A percentile compares a stretch with the other conserved stretches of the same genome.
Evolutionary conservation across 2,113 vertebrate species (phyloP).

Genomic region (Puntigrus tetrazona): DNA sequence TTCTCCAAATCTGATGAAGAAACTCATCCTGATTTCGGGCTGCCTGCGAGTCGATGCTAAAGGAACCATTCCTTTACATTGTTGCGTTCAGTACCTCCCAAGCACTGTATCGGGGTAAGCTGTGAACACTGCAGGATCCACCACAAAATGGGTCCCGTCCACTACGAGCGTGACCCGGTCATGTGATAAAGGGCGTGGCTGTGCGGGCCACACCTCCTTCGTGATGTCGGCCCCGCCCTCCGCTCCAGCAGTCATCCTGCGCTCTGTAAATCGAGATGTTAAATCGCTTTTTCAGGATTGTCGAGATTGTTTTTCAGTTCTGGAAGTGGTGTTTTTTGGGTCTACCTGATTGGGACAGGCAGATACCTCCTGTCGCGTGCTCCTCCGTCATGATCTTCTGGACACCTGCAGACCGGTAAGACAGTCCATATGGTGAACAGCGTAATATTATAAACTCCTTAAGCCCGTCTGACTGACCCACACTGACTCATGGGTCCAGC

Average conservation of each 20-base stretch:
- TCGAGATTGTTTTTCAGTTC: background rate
- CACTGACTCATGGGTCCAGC: background rate
- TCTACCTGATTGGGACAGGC: background rate
- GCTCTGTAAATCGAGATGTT: background rate
- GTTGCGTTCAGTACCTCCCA: constrained; percentile 80
- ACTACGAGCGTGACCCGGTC: constrained; percentile 89
- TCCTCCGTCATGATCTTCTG: constrained; percentile 27
- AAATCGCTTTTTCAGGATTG: background rate
- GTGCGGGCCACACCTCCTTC: constrained; percentile 12
- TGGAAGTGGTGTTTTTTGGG: background rate
- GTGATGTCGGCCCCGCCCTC: background rate
- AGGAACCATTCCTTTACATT: background rate
- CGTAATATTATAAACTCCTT: constrained; percentile 25
- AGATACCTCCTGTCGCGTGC: background rate
- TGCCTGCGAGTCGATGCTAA: background rate
- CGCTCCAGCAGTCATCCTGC: background rate
- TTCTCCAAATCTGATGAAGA: too few relatives aligned
- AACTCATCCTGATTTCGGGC: background rate
- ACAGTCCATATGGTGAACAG: background rate
- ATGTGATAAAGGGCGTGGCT: background rate
- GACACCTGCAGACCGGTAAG: background rate
- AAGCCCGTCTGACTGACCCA: background rate
- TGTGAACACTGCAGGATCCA: constrained; percentile 94
- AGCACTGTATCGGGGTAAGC: constrained; percentile 98
- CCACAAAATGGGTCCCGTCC: constrained; percentile 96